Conservation (phyloP, 2,797 vertebrate species). For the Chloroceryle amazona region DNA sequence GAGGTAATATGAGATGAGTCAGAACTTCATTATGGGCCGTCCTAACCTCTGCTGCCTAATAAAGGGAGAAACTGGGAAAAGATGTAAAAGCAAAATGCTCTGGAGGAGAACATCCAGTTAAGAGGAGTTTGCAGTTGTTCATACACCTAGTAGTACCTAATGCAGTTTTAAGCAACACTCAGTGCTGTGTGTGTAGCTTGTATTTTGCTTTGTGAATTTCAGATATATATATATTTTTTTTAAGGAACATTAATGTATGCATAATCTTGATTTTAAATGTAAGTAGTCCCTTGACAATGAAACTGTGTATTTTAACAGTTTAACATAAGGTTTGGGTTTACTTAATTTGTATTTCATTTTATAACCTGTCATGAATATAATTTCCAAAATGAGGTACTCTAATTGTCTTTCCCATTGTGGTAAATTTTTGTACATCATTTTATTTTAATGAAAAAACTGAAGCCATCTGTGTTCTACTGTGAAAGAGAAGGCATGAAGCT, state of each 20-base stretch:
- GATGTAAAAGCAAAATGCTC: neutral
- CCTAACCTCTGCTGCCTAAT: neutral
- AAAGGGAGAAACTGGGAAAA: neutral
- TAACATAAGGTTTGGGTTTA: neutral
- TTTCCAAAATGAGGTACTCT: slow-evolving; percentile 34
- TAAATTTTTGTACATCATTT: slow-evolving; percentile 23
- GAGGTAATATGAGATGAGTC: neutral
- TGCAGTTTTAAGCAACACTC: neutral
- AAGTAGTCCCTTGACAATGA: neutral
- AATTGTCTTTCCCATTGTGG: slow-evolving; percentile 8
- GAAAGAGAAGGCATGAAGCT: neutral
- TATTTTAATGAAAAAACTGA: neutral
- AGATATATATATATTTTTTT: neutral
- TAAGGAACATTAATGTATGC: neutral
- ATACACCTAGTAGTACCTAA: neutral
- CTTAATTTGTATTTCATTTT: slow-evolving; percentile 1
- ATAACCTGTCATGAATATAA: neutral
- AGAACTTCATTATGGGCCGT: neutral
- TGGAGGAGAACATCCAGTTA: neutral
- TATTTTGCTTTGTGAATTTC: neutral
- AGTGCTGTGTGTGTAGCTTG: neutral
- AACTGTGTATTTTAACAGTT: neutral
- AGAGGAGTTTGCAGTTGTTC: neutral
- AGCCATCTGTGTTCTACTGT: neutral
- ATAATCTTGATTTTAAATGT: neutral